Base-by-base conservation (phyloP, 92 coral and sea anemone genomes). In the Montipora capitata region DNA sequence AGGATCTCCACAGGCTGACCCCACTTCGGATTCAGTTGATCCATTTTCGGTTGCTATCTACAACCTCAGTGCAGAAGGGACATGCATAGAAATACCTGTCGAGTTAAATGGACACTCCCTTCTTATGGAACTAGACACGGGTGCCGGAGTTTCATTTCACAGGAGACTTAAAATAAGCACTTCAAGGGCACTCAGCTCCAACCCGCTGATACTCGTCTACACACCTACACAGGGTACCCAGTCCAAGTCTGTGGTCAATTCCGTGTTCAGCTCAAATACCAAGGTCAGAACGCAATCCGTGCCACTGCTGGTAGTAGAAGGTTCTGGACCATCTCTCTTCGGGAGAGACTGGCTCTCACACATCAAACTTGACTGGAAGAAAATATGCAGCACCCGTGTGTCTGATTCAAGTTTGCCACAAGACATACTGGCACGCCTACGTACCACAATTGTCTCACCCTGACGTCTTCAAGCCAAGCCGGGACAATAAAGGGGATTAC, bases 401-500 rank as follows among this genome's bases (percentile, higher is more conserved):
- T 76, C 87, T 1, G 75, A 87, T 13, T 3, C 67, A 51, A 74
- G 66, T 72, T 38, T 77, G 52, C 27, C 93, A 51, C 56, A 2
- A 5, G 58, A 27, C 42, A 72, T 66, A 2, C 38, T 69, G 42
- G 35, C 80, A 45, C 48, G 7, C 12, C 44, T 90, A 40, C 84
- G 51, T 27, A 64, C 54, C 56, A 56, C 79, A 45, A 0, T 74
- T 82, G 72, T 4, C 35, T 17, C n/a, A 67, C 63, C 61, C 81
- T 20, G 48, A 42, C 10, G 89, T 84, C 2, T 77, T 84, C 56
- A 51, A 72, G 51, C 79, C 58, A 2, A 86, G 86, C 59, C 15
- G 82, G 92, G 11, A 88, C 88, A 2, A 89, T 82, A 5, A 76
- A 75, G 64, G 88, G 84, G 1, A 82, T 89, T 13, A 82, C 76